Base-by-base conservation (phyloP, 1,140 invertebrate species). In the Hyles vespertilio region DNA sequence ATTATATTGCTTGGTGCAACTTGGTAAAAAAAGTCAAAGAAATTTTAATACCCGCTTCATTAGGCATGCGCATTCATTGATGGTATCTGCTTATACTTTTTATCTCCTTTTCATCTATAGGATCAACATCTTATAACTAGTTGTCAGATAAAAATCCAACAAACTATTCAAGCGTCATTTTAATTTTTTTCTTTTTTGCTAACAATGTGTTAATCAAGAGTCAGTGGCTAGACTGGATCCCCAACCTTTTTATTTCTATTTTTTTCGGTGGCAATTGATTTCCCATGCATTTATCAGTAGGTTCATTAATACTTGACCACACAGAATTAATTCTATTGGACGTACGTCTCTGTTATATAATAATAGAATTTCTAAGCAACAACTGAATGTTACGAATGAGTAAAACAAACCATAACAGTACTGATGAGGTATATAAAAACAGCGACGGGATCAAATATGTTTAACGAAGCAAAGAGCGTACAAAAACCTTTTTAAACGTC, bases 1-100 rank as follows among this genome's bases (percentile, higher is more conserved):
- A 40, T 40, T 40, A 40, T 40, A 40, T 40, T 40, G 36, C 5
- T 5, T 40, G 36, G 36, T 5, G 8, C 8, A 40, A 40, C 36
- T 5, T 40, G 36, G 36, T 40, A 8, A 40, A 40, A 36, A 40
- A 40, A 40, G 36, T 8, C 8, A 1, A 5, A 40, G 34, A 51
- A 51, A 33, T 51, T 22, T 51, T 51, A 51, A 54, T 54, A 22
- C 2, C 33, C 36, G 9, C 1, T 36, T 44, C 22, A 54, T 54
- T 54, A 54, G 43, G 40, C 36, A 54, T 54, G 52, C 40, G 52
- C 52, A 54, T 54, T 11, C 22, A 54, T 54, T 54, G 40, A n/a
- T 8, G 40, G 10, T 11, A 54, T 54, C 52, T 54, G 12, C 47
- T 12, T 22, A 11, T 48, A 12, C 11, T 48, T 48, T 48, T 48